Evolutionary conservation across 2,888 invertebrate genomes (phyloP).

Genomic region (Oligia fasciuncula): DNA sequence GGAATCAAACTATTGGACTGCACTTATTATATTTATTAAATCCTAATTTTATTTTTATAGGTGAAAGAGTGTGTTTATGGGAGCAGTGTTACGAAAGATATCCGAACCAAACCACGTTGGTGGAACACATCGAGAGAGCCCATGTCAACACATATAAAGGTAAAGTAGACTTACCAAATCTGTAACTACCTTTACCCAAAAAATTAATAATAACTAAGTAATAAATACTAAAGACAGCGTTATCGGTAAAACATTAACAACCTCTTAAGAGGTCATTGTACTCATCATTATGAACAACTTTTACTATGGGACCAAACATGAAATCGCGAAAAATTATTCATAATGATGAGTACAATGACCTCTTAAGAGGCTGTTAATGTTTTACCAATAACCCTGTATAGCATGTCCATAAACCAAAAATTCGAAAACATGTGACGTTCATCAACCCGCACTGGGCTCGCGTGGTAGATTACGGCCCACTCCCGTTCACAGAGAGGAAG

Average conservation of each 20-base stretch:
- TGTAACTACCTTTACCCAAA: neutral
- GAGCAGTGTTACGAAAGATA: conserved; percentile 95
- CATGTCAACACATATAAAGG: conserved; percentile 96
- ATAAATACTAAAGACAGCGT: neutral
- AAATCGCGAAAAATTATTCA: too few relatives aligned
- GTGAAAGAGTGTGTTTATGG: conserved; percentile 93
- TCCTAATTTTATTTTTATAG: conserved; percentile 71
- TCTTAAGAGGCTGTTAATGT: too few relatives aligned
- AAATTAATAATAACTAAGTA: neutral
- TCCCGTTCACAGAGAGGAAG: neutral
- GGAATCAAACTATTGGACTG: neutral
- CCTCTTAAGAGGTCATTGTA: too few relatives aligned
- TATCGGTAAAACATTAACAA: too few relatives aligned
- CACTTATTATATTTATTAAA: neutral
- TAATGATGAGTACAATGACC: too few relatives aligned
- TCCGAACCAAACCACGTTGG: conserved; percentile 94
- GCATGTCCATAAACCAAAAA: neutral
- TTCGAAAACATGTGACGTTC: neutral
- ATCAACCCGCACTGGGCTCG: neutral
- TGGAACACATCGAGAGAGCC: conserved; percentile 95
- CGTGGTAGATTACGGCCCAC: neutral
- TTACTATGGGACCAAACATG: too few relatives aligned
- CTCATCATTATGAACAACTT: too few relatives aligned
- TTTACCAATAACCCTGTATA: too few relatives aligned
- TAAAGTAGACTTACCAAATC: conserved; percentile 57